Base-by-base conservation (phyloP, 2,797 vertebrate genomes). In the Sebastes itinus region DNA sequence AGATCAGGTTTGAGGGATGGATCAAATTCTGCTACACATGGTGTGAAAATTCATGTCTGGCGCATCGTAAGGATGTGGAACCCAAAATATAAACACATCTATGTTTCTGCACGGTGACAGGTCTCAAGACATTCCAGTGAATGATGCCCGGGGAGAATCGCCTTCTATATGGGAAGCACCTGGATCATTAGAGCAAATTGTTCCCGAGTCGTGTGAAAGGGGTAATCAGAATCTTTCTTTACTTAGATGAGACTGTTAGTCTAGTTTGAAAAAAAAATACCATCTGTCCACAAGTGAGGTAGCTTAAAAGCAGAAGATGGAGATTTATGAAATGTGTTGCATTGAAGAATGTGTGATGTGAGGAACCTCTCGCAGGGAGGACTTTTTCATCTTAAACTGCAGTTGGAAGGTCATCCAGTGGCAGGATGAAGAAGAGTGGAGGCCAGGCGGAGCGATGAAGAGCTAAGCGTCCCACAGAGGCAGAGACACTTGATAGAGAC, bases 401-500 rank as follows among this genome's bases (percentile, higher is more conserved):
- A n/a, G 56, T 55, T 20, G 23, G 88, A 92, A 92, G 91, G 91
- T 93, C 91, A 84, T 81, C 65, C 73, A 2, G 73, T 54, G 2
- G 80, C 63, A 49, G 69, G 64, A 75, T 54, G 84, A 81, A 80
- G 85, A 85, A 38, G 78, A 89, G 72, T 52, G 10, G 59, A 80
- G 85, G 87, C 79, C 42, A 46, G 72, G 84, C 32, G 22, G 38
- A 65, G 73, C 67, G 13, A 84, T 77, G 80, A 86, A 80, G 75
- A 82, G 79, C 77, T 85, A 78, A 86, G 46, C 58, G 22, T 83
- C 86, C 91, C 81, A 9, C 28, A 38, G 90, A 91, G 86, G 87
- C 81, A 20, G 52, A 61, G 74, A 72, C 81, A 84, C 88, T 84
- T 81, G 88, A 89, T 88, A 92, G 89, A 91, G 84, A 89, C 86